Conservation (phyloP, 2,113 vertebrate genomes). For the Gavia stellata region DNA sequence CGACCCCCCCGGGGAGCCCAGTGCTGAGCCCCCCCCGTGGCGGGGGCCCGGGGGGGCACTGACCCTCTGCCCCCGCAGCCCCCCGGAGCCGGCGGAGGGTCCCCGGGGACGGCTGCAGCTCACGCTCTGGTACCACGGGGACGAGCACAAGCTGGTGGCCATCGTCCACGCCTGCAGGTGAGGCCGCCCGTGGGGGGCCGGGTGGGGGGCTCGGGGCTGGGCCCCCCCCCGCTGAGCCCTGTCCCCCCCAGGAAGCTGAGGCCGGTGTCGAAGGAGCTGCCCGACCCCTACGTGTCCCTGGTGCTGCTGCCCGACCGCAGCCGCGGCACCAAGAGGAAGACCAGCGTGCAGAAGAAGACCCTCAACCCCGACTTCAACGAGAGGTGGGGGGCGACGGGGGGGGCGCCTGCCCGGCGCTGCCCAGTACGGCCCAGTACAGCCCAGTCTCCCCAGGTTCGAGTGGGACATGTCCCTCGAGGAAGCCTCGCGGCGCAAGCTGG, state of each 20-base stretch:
- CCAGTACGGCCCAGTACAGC: not conserved
- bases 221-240: not conserved
- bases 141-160: constrained; percentile 82
- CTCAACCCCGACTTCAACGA: constrained; percentile 88
- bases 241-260: constrained; percentile 71
- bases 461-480: constrained; percentile 87
- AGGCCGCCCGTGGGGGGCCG: not conserved
- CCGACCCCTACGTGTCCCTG: constrained; percentile 85
- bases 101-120: constrained; percentile 81
- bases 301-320: constrained; percentile 87
- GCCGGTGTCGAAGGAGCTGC: constrained; percentile 78
- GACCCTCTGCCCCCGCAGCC: not conserved
- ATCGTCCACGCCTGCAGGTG: constrained; percentile 85
- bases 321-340: constrained; percentile 85
- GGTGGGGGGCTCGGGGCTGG: too few species aligned
- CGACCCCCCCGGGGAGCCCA: not conserved
- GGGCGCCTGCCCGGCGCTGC: too few species aligned
- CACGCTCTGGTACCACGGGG: constrained; percentile 77
- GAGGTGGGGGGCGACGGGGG: constrained; percentile 57
- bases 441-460: constrained; percentile 75
- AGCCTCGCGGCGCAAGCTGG: constrained; percentile 75
- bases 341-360: constrained; percentile 81
- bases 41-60: not conserved
- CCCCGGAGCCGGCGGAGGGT: not conserved
- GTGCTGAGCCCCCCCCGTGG: too few species aligned